These are phyloP conservation scores for Hylyphantes graminicola DNA, from an alignment of 1,140 invertebrate species.

Conservation along the genomic window DNA sequence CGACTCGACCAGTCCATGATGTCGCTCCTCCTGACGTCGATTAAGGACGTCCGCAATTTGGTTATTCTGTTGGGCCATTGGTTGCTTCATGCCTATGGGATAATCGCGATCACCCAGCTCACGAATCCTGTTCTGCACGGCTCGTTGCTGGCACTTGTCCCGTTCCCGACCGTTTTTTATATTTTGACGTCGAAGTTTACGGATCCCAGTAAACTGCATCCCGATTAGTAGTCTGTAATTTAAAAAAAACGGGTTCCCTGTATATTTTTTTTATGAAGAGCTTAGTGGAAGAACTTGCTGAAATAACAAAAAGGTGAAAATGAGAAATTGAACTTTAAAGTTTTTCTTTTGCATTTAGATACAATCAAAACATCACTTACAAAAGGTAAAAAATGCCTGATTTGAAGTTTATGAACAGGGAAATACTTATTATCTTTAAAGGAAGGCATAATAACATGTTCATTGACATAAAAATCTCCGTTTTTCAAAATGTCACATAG, in stretches of 20 bases:
- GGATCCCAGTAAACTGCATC: constrained; percentile 80
- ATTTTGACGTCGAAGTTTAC: constrained; percentile 92
- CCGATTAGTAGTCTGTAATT: constrained; percentile 57
- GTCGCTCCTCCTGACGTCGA: constrained; percentile 79
- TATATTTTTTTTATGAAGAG: no score
- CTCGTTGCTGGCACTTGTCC: constrained; percentile 83
- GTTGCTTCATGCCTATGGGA: constrained; percentile 92
- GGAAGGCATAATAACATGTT: no score
- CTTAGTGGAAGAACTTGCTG: no score
- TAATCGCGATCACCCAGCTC: constrained; percentile 83
- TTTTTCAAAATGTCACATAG: no score
- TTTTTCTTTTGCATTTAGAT: no score
- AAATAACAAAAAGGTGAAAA: no score
- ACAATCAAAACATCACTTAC: no score
- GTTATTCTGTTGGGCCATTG: constrained; percentile 91
- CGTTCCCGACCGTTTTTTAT: constrained; percentile 91
- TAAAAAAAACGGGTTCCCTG: not conserved
- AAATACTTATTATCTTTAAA: no score
- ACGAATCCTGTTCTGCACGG: constrained; percentile 75
- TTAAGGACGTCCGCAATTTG: constrained; percentile 85
- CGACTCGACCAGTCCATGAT: constrained; percentile 81
- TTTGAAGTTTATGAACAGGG: no score
- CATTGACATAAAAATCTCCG: no score
- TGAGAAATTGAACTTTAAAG: no score
- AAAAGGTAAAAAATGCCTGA: no score